Base-by-base conservation (phyloP, 2,113 vertebrate genomes). In the Puntigrus tetrazona region DNA sequence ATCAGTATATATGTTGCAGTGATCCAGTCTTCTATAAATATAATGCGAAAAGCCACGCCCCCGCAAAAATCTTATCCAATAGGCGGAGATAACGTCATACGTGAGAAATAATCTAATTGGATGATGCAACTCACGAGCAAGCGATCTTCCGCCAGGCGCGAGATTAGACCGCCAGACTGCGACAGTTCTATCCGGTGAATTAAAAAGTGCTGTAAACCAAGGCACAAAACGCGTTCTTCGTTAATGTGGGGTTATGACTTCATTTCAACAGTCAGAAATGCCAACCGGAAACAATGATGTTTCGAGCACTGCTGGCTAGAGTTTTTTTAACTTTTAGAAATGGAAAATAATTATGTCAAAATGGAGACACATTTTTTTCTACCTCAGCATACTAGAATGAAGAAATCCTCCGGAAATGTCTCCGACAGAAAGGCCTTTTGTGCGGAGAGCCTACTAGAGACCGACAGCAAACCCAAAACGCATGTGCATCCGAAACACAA, bases 401-500 rank as follows among this genome's bases (percentile, higher is more conserved):
- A 20, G 45, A 52, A 20, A 14, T 50, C 45, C 31, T 75, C 27
- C 45, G 9, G 27, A 74, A 74, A 13, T 45, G 25, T 74, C 70
- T 45, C n/a, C 8, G 43, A 29, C 5, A 50, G 25, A 74, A 74
- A 5, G 22, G 27, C 13, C 7, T 47, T 29, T 7, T 22, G 25
- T 50, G 7, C 14, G 1, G 70, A 34, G 41, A 29, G 29, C 14
- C 50, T 55, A 45, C 22, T 14, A 13, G 41, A 50, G 41, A 29
- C 6, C 14, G 7, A 75, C 13, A 29, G 25, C 43, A 75, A 13
- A 55, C 8, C 11, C 43, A 29, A 76, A 77, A 34, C 43, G 6
- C 72, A 75, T n/a, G 76, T 65, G 6, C 29, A 61, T 34, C 59
- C 27, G 45, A 81, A 87, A 7, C n/a, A 57, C 45, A 87, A 87